Evolutionary conservation across 2,888 invertebrate genomes (phyloP), one percentile per base, ranked within the genome.

Genomic region (Torymus auratus): DNA sequence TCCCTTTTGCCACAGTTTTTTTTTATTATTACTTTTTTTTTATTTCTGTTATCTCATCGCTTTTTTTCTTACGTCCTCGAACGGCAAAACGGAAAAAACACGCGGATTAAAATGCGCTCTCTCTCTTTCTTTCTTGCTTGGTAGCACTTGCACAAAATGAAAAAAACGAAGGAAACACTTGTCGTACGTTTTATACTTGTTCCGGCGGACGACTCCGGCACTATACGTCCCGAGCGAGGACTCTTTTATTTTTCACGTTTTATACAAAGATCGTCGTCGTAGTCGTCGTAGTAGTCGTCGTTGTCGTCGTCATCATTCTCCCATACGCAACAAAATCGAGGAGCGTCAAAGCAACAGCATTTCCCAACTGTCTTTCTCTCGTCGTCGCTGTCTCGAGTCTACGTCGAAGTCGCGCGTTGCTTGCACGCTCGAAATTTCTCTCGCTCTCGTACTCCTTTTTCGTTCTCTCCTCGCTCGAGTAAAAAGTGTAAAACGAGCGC

Each of bases 1-100:
- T 85, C 84, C 86, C 84, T 83, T 87, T 87, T 78, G 87, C 86
- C 88, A 89, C 86, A 87, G 86, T 88, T 88, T 82, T 84, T 88
- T 86, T 50, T 28, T 62, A 10, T 20, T 67, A 60, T 62, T 52
- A 14, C 41, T 55, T 65, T 62, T 58, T 53, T 20, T 69, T 71
- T 41, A n/a, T 41, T 20, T 28, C 17, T 67, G 17, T 55, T 69
- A 41, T 17, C 53, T 71, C 41, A 41, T 56, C 23, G 58, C 50
- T 62, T 55, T 11, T 62, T 41, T 28, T 64, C 13, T 14, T 64
- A 20, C 50, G 11, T 13, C 14, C 15, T 17, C 14, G 62, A 74
- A 71, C 60, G 15, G 20, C n/a, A 73, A n/a, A 28, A 69, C 73
- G 15, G n/a, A 50, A 56, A 68, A 78, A 14, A 17, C 75, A 56